A percentile compares a stretch with the other conserved stretches of the same genome.
phyloP scores from a whole-genome alignment of 1,140 invertebrate genomes.

The Drosophila lini region DNA sequence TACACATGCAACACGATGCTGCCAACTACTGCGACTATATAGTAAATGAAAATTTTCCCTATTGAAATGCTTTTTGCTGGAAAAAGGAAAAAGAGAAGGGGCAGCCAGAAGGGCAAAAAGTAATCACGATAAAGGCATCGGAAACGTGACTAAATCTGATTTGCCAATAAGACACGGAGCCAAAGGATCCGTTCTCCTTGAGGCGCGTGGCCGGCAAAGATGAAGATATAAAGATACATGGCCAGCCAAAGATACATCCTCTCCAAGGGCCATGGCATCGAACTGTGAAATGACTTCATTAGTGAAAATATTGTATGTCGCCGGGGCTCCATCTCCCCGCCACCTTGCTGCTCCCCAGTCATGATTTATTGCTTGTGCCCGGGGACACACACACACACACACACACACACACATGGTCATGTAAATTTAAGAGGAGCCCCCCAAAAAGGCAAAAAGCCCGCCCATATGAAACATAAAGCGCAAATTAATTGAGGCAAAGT shows the following conservation, averaged over 20 bases:
- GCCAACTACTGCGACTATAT: conserved; percentile 11
- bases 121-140: conserved; percentile 61
- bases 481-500: conserved; percentile 79
- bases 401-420: background rate
- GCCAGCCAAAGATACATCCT: conserved; percentile 27
- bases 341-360: conserved; percentile 20
- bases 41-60: conserved; percentile 24
- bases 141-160: conserved; percentile 82
- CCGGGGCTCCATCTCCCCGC: conserved; percentile 1
- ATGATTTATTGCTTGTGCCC: conserved; percentile 66
- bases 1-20: conserved; percentile 12
- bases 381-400: conserved; percentile 10
- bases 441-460: conserved; percentile 57
- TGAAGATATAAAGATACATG: conserved; percentile 69
- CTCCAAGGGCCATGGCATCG: conserved; percentile 52
- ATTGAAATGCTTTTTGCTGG: conserved; percentile 7
- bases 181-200: conserved; percentile 26
- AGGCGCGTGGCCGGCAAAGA: conserved; percentile 66
- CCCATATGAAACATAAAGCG: conserved; percentile 75
- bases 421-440: conserved; percentile 71
- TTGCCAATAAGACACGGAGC: conserved; percentile 77
- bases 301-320: conserved; percentile 76
- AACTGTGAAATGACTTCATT: conserved; percentile 83
- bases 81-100: background rate
- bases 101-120: conserved; percentile 25